A percentile compares a stretch with the other conserved stretches of the same genome.
Conservation (phyloP, 2,888 invertebrate genomes). For the Leptopterna dolabrata region DNA sequence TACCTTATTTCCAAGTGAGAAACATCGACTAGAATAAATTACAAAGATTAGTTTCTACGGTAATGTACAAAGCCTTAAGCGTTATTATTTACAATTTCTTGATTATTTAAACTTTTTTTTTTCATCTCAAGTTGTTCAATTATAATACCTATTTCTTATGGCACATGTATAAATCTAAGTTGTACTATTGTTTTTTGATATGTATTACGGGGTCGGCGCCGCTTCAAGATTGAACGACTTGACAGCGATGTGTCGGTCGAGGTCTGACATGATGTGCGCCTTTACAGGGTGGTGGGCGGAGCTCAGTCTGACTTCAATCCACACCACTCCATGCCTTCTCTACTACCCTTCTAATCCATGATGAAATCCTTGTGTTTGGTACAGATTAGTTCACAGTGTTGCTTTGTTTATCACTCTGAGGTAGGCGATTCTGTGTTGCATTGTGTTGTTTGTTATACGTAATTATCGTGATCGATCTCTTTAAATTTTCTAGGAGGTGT, state of each 20-base stretch:
- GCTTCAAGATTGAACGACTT: neutral
- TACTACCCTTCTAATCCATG: too few relatives aligned
- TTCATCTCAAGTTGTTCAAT: neutral
- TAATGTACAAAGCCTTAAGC: conserved; percentile 22
- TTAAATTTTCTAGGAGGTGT: too few relatives aligned
- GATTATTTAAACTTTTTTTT: neutral
- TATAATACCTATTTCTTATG: conserved; percentile 28
- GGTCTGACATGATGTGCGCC: neutral
- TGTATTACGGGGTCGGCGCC: conserved; percentile 3
- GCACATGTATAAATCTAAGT: conserved; percentile 42
- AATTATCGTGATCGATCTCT: too few relatives aligned
- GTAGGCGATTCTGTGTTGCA: too few relatives aligned
- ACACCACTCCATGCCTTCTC: too few relatives aligned
- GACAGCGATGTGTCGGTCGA: neutral
- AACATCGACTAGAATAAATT: conserved; percentile 33
- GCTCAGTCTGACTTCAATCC: too few relatives aligned
- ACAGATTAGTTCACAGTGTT: too few relatives aligned
- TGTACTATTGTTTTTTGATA: conserved; percentile 40
- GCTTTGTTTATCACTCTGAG: too few relatives aligned
- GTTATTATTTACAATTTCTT: conserved; percentile 10
- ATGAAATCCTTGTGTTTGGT: too few relatives aligned
- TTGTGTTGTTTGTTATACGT: too few relatives aligned
- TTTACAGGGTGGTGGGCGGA: too few relatives aligned
- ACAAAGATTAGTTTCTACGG: conserved; percentile 13
- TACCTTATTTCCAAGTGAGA: neutral